These are phyloP conservation scores for Platysternon megacephalum DNA, from an alignment of 2,113 vertebrate species.

Conservation along the genomic window DNA sequence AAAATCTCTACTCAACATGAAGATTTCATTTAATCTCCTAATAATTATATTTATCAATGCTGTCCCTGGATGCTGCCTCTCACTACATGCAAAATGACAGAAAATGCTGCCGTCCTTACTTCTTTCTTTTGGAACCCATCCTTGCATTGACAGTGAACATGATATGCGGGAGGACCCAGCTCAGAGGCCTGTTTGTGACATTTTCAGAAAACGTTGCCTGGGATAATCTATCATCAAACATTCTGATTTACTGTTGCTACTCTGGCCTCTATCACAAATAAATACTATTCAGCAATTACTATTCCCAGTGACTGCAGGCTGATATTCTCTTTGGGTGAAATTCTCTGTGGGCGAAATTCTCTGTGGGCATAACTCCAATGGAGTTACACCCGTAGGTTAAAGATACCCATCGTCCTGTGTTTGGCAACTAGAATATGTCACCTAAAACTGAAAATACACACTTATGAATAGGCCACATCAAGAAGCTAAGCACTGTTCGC, in stretches of 20 bases:
- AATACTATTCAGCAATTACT: not conserved
- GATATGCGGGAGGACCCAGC: not conserved
- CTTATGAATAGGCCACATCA: not conserved
- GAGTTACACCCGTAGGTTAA: not conserved
- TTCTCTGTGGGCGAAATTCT: not conserved
- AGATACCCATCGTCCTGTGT: not conserved
- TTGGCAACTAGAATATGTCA: not conserved
- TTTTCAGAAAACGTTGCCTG: not conserved
- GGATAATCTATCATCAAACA: not conserved
- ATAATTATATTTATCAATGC: not conserved
- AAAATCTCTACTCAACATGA: not conserved
- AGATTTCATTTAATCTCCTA: not conserved
- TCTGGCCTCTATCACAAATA: not conserved
- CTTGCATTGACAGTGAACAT: not conserved
- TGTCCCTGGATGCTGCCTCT: slow-evolving; percentile 1
- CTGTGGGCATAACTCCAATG: not conserved
- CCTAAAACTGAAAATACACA: not conserved
- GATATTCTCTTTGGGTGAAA: not conserved
- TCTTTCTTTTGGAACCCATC: not conserved
- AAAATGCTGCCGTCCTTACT: not conserved
- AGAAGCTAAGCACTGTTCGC: not conserved
- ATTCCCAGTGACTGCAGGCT: not conserved
- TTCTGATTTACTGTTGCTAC: not conserved
- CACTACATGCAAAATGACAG: not conserved
- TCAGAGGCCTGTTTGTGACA: not conserved